phyloP scores from a whole-genome alignment of 2,888 invertebrate species.

The Steinernema scapterisci region DNA sequence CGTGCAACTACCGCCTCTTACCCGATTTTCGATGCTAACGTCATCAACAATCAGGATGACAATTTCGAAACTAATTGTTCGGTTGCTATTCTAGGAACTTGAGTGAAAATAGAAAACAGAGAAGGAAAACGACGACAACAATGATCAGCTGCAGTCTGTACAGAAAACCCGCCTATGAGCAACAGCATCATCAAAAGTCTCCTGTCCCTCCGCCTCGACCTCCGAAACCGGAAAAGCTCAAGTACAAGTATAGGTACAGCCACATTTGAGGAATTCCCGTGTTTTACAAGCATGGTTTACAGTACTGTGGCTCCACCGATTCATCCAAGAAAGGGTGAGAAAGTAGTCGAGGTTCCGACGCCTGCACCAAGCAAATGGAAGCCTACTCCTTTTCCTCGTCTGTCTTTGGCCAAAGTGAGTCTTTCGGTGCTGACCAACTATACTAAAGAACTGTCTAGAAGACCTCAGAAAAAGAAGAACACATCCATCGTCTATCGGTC shows the following conservation, averaged over 20 bases:
- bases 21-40: not conserved
- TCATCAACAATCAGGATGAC: conserved; percentile 3
- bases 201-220: conserved; percentile 10
- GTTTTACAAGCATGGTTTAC: not conserved
- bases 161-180: not conserved
- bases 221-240: not conserved
- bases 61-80: not conserved
- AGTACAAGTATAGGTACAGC: conserved; percentile 23
- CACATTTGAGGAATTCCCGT: not conserved
- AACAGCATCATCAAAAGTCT: not conserved
- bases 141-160: conserved; percentile 18
- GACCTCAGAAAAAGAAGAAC: not conserved
- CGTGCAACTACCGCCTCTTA: not conserved
- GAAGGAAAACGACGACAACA: not conserved
- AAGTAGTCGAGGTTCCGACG: not conserved
- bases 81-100: conserved; percentile 3
- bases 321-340: not conserved
- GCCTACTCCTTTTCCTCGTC: conserved; percentile 12
- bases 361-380: conserved; percentile 6
- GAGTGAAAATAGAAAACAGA: not conserved
- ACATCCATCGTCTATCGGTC: not conserved
- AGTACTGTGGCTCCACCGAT: conserved; percentile 2
- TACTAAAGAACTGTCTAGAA: no score
- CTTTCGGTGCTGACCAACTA: no score
- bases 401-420: conserved; percentile 4